Evolutionary conservation across 1,140 invertebrate genomes (phyloP).

Genomic region (Leptinotarsa defecta): DNA sequence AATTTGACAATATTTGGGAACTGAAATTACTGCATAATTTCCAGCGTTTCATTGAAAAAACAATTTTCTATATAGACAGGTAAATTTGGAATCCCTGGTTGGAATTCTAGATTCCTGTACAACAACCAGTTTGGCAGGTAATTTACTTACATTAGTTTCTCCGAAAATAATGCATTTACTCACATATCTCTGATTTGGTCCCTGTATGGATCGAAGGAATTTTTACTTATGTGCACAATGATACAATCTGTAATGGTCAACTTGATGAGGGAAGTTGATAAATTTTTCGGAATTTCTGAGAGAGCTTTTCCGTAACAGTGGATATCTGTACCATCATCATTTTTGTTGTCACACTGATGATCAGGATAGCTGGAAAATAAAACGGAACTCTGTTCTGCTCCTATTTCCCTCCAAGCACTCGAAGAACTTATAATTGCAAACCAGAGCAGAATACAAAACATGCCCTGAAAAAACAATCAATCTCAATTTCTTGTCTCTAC

Average conservation of each 20-base stretch:
- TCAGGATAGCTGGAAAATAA: not conserved
- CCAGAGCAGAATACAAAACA: constrained; percentile 14
- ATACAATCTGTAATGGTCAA: constrained; percentile 48
- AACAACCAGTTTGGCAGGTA: not conserved
- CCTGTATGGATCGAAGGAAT: constrained; percentile 49
- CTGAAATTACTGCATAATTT: no score
- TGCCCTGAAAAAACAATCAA: constrained; percentile 14
- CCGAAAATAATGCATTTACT: constrained; percentile 37
- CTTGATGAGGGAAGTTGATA: constrained; percentile 45
- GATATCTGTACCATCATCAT: constrained; percentile 43
- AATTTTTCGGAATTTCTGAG: constrained; percentile 47
- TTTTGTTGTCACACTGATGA: constrained; percentile 11
- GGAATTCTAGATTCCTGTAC: not conserved
- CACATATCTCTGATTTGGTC: constrained; percentile 51
- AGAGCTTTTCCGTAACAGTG: constrained; percentile 51
- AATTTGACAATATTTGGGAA: no score
- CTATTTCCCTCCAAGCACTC: not conserved
- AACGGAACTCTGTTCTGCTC: not conserved
- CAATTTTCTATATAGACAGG: no score
- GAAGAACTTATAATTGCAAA: not conserved
- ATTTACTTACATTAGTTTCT: not conserved
- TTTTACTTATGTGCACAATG: constrained; percentile 45
- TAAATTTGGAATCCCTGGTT: no score
- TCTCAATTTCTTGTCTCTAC: no score
- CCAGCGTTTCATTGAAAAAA: no score